Base-by-base conservation (phyloP, 2,113 vertebrate species). In the Sigmodon hispidus region DNA sequence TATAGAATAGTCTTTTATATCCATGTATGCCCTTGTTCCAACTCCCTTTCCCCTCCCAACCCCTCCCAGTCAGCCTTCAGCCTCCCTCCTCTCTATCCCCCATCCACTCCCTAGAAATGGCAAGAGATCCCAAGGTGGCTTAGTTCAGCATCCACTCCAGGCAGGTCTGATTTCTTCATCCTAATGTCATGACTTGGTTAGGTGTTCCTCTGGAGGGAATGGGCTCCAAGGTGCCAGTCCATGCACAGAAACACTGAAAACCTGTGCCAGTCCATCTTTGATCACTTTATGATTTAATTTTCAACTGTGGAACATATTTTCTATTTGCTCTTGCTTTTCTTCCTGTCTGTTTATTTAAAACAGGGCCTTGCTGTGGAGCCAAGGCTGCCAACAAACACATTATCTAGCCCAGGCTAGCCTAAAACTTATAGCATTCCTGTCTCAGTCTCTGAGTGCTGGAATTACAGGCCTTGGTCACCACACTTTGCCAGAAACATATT, bases 221-320 rank as follows among this genome's bases (percentile, higher is more conserved):
- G n/a, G n/a, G n/a, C n/a, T n/a, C n/a, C n/a, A n/a, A n/a, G n/a
- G n/a, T n/a, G n/a, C n/a, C n/a, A n/a, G n/a, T n/a, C n/a, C n/a
- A n/a, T 90, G 5, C 87, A 90, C 94, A 93, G 45, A 36, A 90
- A 50, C 92, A 91, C 63, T 61, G 40, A 93, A 94, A 88, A 75
- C 70, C 52, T 88, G 85, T 93, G 45, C 24, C 48, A 69, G 55
- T 36, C 45, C 50, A 43, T 90, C 34, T 92, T 90, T 55, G 34
- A 61, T 90, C 87, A 88, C 11, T 77, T 48, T 19, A 90, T 94
- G 19, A 72, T 34, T 96, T 97, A 26, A 16, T 7, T 69, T 95
- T n/a, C 52, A 91, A 43, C 1, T 70, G 24, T 84, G 36, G 93
- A 94, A 91, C 13, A 45, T 59, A 45, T 13, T 26, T 69, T 87